Conservation (phyloP, 2,113 vertebrate species). For the Saimiri boliviensis region DNA sequence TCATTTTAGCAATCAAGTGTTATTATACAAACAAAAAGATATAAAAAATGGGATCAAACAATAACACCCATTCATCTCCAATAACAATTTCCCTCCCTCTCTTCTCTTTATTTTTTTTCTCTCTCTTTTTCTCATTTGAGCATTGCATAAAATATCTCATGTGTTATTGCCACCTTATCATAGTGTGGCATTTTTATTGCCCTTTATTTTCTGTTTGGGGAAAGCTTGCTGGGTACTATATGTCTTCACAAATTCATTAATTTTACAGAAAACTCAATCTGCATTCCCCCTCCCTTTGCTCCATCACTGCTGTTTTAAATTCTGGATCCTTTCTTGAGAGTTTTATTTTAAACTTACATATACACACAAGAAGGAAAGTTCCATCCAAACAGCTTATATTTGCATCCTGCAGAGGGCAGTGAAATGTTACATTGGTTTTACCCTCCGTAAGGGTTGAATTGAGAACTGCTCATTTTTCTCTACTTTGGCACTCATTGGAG, state of each 20-base stretch:
- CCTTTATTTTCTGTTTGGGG: slow-evolving; percentile 79
- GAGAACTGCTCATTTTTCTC: background rate
- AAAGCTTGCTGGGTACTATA: slow-evolving; percentile 72
- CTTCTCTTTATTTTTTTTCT: background rate
- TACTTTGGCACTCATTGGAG: background rate
- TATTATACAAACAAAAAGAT: slow-evolving; percentile 75
- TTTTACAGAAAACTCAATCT: slow-evolving; percentile 81
- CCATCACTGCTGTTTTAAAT: slow-evolving; percentile 67
- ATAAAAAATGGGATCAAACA: slow-evolving; percentile 28
- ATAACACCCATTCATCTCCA: slow-evolving; percentile 74
- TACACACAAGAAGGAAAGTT: background rate
- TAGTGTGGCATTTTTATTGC: slow-evolving; percentile 81
- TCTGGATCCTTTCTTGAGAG: slow-evolving; percentile 53
- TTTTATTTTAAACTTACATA: slow-evolving; percentile 60
- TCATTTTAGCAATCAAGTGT: slow-evolving; percentile 77
- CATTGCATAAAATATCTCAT: slow-evolving; percentile 76
- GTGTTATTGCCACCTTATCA: slow-evolving; percentile 79
- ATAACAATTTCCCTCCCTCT: slow-evolving; percentile 4
- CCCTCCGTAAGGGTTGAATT: slow-evolving; percentile 14
- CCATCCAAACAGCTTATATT: background rate
- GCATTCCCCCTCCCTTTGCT: slow-evolving; percentile 23
- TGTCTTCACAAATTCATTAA: slow-evolving; percentile 79
- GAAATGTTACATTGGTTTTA: slow-evolving; percentile 28
- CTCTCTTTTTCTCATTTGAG: slow-evolving; percentile 38
- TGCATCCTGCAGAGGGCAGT: slow-evolving; percentile 36